Evolutionary conservation across 2,113 vertebrate species (phyloP).

Genomic region (Craseonycteris thonglongyai): DNA sequence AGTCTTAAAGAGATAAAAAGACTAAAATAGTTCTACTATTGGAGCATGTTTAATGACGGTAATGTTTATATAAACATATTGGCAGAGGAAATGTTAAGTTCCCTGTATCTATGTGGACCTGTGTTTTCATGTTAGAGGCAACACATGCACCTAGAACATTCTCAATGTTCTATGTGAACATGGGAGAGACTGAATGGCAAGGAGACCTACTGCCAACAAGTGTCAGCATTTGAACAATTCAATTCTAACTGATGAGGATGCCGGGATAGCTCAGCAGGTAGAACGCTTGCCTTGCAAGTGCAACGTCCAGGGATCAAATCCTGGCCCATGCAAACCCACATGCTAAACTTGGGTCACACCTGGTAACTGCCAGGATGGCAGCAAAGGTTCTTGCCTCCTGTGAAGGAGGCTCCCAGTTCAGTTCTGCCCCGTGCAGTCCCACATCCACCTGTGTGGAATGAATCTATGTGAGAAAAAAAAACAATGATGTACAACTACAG

Average conservation of each 20-base stretch:
- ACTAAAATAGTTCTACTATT: conserved; percentile 69
- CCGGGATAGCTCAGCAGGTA: no score
- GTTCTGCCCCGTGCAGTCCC: no score
- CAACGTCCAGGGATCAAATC: no score
- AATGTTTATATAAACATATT: conserved; percentile 72
- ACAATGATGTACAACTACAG: no score
- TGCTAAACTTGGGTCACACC: no score
- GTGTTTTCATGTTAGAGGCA: conserved; percentile 25
- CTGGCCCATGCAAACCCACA: no score
- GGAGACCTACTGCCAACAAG: background rate
- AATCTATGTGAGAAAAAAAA: no score
- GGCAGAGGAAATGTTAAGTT: conserved; percentile 60
- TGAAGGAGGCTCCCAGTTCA: no score
- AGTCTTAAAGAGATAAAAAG: conserved; percentile 69
- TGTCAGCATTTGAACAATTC: background rate
- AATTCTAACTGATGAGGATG: conserved; percentile 29
- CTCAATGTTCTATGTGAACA: background rate
- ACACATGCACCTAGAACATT: conserved; percentile 28
- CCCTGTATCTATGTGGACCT: conserved; percentile 24
- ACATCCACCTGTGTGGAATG: no score
- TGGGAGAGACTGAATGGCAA: background rate
- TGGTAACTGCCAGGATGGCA: no score
- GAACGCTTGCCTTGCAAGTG: no score
- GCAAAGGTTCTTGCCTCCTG: no score
- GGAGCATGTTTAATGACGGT: conserved; percentile 65